phyloP scores from a whole-genome alignment of 2,113 vertebrate genomes.

The Myiopsitta monachus region DNA sequence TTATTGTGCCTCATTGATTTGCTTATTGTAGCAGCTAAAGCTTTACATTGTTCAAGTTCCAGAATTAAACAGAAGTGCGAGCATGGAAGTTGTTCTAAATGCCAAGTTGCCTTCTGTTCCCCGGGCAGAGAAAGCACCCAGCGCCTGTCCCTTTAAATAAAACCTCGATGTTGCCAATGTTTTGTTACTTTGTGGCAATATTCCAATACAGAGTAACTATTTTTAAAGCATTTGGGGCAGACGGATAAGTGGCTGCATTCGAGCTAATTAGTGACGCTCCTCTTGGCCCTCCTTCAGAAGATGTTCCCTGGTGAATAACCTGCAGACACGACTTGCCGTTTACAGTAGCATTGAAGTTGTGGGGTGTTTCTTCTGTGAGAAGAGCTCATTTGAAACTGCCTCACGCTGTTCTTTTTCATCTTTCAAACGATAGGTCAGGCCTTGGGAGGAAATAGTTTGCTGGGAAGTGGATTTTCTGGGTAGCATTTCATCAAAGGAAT shows the following conservation, averaged over 20 bases:
- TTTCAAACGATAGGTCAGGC: background rate
- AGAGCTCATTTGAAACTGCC: background rate
- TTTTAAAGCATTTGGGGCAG: background rate
- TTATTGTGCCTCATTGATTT: background rate
- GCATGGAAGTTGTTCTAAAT: background rate
- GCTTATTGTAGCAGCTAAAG: background rate
- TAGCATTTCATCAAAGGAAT: background rate
- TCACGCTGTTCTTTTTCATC: background rate
- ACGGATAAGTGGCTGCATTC: background rate
- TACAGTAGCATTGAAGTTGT: background rate
- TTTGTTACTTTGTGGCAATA: background rate
- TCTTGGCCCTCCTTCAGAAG: background rate
- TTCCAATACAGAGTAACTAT: background rate
- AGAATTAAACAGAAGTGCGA: background rate
- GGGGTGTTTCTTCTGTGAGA: background rate
- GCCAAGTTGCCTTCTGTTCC: background rate
- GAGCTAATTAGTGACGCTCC: background rate
- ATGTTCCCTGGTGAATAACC: background rate
- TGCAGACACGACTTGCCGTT: background rate
- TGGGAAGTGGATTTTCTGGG: background rate
- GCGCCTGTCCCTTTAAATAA: background rate
- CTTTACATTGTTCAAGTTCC: background rate
- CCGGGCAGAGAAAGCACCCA: background rate
- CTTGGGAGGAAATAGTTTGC: background rate
- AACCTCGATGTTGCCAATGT: background rate